Conservation (phyloP, 2,888 invertebrate genomes). For the Lasioglossum villosulum region DNA sequence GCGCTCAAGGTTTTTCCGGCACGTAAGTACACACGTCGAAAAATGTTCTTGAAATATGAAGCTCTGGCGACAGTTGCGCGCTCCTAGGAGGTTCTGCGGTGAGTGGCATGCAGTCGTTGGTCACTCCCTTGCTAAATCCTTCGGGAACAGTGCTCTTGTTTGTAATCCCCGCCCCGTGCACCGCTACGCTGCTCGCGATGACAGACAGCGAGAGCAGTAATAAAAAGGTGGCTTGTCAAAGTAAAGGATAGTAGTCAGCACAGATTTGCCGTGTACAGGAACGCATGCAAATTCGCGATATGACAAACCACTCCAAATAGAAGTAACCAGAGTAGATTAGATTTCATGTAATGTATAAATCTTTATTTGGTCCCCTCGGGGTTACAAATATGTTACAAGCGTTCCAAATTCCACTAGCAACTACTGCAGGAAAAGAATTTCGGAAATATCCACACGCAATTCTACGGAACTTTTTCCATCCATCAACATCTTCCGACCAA, state of each 20-base stretch:
- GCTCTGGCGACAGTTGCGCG: not conserved
- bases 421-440: too few species aligned
- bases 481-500: too few species aligned
- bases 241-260: not conserved
- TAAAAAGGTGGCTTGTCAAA: not conserved
- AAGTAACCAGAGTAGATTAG: not conserved
- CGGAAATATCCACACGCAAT: too few species aligned
- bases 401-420: too few species aligned
- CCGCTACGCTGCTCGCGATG: not conserved
- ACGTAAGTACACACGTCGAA: conserved; percentile 41
- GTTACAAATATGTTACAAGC: too few species aligned
- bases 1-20: conserved; percentile 14
- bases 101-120: conserved; percentile 7
- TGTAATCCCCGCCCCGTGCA: not conserved
- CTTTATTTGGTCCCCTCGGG: too few species aligned
- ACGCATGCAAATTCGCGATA: not conserved
- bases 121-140: not conserved
- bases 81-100: not conserved
- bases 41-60: not conserved
- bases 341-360: too few species aligned
- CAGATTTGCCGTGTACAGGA: not conserved
- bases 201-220: not conserved
- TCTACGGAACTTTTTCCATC: too few species aligned
- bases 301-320: not conserved
- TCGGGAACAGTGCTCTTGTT: not conserved